phyloP scores from a whole-genome alignment of 1,140 invertebrate genomes.

The Drosophila insularis region DNA sequence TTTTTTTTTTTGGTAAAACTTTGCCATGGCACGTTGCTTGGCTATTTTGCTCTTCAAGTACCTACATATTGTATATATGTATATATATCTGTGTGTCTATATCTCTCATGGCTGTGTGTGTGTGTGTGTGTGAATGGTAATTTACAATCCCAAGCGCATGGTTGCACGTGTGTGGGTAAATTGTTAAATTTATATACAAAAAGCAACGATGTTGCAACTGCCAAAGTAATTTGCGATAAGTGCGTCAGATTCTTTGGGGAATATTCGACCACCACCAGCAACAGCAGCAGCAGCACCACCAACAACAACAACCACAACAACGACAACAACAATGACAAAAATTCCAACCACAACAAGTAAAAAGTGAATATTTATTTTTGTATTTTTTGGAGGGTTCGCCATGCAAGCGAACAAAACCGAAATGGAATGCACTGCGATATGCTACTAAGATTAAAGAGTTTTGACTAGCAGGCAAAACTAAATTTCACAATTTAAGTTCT shows the following conservation, averaged over 20 bases:
- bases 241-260: conserved; percentile 79
- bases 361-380: conserved; percentile 68
- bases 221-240: conserved; percentile 81
- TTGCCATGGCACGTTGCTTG: conserved; percentile 53
- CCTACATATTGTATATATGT: not conserved
- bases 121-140: conserved; percentile 55
- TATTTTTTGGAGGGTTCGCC: conserved; percentile 21
- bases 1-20: conserved; percentile 43
- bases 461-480: conserved; percentile 22
- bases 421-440: conserved; percentile 53
- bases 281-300: conserved; percentile 25
- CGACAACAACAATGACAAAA: conserved; percentile 40
- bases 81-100: not conserved
- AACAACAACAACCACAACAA: conserved; percentile 29
- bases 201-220: conserved; percentile 74
- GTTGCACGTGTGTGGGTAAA: conserved; percentile 71
- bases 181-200: conserved; percentile 80
- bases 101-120: not conserved
- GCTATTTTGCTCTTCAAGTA: conserved; percentile 51
- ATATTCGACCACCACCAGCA: conserved; percentile 73
- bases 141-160: conserved; percentile 72
- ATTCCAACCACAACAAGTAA: conserved; percentile 54
- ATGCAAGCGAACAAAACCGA: conserved; percentile 40
- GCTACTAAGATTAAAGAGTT: conserved; percentile 38
- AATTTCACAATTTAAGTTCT: conserved; percentile 31